Evolutionary conservation across 2,888 invertebrate genomes (phyloP).

Genomic region (Bugula neritina): DNA sequence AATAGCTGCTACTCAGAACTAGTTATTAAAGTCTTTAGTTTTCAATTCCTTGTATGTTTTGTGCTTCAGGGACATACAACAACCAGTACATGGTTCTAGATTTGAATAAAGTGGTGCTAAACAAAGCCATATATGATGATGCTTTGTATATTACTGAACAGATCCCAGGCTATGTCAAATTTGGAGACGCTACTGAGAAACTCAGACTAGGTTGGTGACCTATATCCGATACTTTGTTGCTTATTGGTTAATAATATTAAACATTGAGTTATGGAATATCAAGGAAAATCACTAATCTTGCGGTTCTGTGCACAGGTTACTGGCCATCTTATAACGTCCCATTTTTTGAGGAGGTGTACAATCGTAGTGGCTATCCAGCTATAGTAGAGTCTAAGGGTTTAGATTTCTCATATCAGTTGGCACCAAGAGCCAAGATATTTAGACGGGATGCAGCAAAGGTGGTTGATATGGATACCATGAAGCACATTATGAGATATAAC

Average conservation of each 20-base stretch:
- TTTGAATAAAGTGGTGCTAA: constrained; percentile 40
- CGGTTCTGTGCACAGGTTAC: no score
- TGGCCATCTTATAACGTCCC: constrained; percentile 53
- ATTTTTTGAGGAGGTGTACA: constrained; percentile 47
- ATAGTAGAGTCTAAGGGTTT: constrained; percentile 40
- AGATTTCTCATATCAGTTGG: constrained; percentile 46
- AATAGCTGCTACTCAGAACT: no score
- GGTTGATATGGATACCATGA: constrained; percentile 40
- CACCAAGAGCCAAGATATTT: constrained; percentile 52
- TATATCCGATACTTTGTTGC: neutral
- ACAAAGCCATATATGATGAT: constrained; percentile 37
- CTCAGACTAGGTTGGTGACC: constrained; percentile 41
- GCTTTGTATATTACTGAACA: constrained; percentile 51
- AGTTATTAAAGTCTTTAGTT: no score
- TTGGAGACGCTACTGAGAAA: constrained; percentile 41
- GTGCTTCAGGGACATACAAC: constrained; percentile 49
- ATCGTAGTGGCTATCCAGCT: constrained; percentile 47
- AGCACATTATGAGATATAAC: constrained; percentile 49
- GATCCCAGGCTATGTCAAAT: constrained; percentile 45
- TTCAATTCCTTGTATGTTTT: no score
- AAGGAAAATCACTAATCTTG: no score
- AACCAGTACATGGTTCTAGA: constrained; percentile 53
- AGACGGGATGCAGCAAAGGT: constrained; percentile 46
- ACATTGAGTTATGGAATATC: constrained; percentile 22
- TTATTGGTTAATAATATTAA: neutral